Percentiles rank a stretch among this genome's conserved stretches.
Evolutionary conservation across 2,797 vertebrate genomes (phyloP).

Genomic region (Aselliscus stoliczkanus): DNA sequence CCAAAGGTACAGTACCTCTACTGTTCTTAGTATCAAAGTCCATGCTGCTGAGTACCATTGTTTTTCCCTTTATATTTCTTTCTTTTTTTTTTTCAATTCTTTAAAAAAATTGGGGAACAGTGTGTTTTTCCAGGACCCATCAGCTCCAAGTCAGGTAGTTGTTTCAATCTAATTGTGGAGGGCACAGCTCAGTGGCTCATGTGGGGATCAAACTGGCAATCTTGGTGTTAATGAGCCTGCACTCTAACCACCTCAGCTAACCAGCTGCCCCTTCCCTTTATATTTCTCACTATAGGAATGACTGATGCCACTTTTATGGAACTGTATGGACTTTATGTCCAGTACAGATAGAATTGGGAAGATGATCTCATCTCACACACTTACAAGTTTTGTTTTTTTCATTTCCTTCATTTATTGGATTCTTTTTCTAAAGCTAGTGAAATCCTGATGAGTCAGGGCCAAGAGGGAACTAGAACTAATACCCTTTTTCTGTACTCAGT

Average conservation of each 20-base stretch:
- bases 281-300: background rate
- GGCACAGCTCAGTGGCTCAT: no score
- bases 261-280: background rate
- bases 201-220: no score
- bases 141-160: no score
- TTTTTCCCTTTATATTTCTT: background rate
- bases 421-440: background rate
- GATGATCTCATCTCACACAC: background rate
- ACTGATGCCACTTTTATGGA: background rate
- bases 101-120: no score
- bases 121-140: no score
- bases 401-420: background rate
- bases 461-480: background rate
- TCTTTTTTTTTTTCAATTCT: no score
- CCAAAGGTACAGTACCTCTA: constrained; percentile 80
- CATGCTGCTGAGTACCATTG: background rate
- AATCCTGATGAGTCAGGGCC: background rate
- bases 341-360: background rate
- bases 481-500: background rate
- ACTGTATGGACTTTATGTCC: background rate
- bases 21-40: background rate
- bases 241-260: no score
- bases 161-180: no score
- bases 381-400: background rate
- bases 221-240: no score